Conservation (phyloP, 2,888 invertebrate species). For the Cabera pusaria region DNA sequence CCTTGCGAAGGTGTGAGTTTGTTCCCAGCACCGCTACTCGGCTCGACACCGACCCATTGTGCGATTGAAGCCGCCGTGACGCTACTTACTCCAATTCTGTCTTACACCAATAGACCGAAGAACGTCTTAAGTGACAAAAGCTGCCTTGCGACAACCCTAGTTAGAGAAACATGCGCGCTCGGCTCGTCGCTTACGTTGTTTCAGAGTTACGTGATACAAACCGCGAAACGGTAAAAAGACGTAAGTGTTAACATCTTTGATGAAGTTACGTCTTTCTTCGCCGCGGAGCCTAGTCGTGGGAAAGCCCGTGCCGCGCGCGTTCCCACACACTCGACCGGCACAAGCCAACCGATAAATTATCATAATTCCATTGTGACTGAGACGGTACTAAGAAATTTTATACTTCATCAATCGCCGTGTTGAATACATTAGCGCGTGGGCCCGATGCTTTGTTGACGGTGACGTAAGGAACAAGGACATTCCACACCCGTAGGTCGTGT, state of each 20-base stretch:
- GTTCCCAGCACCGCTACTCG: conserved; percentile 79
- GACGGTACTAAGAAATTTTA: conserved; percentile 83
- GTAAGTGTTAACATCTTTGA: conserved; percentile 52
- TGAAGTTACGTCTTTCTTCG: conserved; percentile 56
- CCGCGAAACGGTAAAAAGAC: conserved; percentile 44
- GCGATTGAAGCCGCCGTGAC: conserved; percentile 80
- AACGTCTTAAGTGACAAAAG: conserved; percentile 61
- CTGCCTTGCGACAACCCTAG: conserved; percentile 43
- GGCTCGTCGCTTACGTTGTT: conserved; percentile 55
- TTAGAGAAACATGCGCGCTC: conserved; percentile 40
- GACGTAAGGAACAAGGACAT: conserved; percentile 49
- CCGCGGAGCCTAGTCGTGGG: conserved; percentile 67
- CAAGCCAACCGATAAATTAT: conserved; percentile 84
- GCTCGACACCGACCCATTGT: conserved; percentile 76
- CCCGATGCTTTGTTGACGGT: conserved; percentile 67
- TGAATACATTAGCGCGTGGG: conserved; percentile 83
- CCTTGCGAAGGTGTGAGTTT: conserved; percentile 71
- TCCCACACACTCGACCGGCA: conserved; percentile 83
- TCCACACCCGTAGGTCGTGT: conserved; percentile 35
- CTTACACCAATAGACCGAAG: conserved; percentile 48
- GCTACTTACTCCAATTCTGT: conserved; percentile 83
- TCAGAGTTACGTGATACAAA: conserved; percentile 30
- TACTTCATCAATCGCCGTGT: conserved; percentile 82
- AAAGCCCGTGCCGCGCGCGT: conserved; percentile 82
- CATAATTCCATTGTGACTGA: conserved; percentile 84